Evolutionary conservation across 2,113 vertebrate genomes (phyloP).

Genomic region (Etia nguti): DNA sequence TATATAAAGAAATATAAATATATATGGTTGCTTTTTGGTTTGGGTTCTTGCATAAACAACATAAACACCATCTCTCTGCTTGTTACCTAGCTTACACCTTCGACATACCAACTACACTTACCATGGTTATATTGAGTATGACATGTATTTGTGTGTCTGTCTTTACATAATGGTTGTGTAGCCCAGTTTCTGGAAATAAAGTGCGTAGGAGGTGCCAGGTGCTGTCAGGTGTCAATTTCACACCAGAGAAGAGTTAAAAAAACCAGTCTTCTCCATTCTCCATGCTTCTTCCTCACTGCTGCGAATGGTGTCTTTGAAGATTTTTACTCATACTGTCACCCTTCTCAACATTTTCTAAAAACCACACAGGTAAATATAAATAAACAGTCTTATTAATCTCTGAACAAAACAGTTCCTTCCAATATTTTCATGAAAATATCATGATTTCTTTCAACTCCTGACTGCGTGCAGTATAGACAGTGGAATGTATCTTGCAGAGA

Average conservation of each 20-base stretch:
- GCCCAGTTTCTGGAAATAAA: neutral
- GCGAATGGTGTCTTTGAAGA: too few species aligned
- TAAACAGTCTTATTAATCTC: neutral
- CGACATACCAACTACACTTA: neutral
- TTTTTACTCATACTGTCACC: too few species aligned
- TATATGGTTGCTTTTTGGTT: fast-evolving
- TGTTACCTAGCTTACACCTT: too few species aligned
- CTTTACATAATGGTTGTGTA: neutral
- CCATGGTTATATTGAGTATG: neutral
- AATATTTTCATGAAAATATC: neutral
- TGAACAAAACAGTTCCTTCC: neutral
- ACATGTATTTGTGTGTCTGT: fast-evolving
- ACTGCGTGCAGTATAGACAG: too few species aligned
- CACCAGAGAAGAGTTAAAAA: too few species aligned
- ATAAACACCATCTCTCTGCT: too few species aligned
- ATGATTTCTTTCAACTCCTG: neutral
- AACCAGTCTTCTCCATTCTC: too few species aligned
- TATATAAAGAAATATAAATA: neutral
- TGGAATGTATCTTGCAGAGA: too few species aligned
- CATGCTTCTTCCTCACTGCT: too few species aligned
- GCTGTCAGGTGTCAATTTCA: neutral
- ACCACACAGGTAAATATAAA: neutral
- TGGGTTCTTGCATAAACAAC: fast-evolving
- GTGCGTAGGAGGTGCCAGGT: neutral
- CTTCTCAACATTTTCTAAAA: neutral